These are phyloP conservation scores for Taphrorychus bicolor DNA, from an alignment of 2,888 invertebrate genomes.

Conservation along the genomic window DNA sequence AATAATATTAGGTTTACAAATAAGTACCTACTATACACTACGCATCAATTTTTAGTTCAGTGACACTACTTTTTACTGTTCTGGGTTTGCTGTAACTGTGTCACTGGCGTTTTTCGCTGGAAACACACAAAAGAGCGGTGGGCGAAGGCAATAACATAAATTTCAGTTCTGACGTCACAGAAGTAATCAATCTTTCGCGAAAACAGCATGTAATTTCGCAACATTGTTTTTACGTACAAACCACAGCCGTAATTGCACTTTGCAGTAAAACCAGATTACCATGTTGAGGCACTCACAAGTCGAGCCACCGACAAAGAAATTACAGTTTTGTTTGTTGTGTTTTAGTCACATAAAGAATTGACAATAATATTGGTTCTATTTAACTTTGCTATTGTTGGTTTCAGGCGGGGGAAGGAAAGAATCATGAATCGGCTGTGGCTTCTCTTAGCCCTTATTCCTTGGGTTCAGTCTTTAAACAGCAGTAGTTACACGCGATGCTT, in stretches of 20 bases:
- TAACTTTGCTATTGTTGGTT: no score
- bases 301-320: background rate
- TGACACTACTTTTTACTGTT: background rate
- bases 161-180: background rate
- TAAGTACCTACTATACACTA: background rate
- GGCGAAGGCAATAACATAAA: background rate
- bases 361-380: no score
- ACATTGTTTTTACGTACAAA: background rate
- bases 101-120: background rate
- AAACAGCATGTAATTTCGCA: background rate
- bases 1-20: background rate
- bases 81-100: background rate
- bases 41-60: background rate
- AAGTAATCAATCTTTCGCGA: background rate
- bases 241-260: background rate
- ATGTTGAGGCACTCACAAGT: background rate
- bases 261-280: background rate
- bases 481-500: constrained; percentile 18
- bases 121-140: background rate
- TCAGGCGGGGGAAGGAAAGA: background rate
- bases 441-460: constrained; percentile 4
- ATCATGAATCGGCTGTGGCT: constrained; percentile 29
- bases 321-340: background rate
- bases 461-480: background rate
- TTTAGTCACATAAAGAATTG: no score